These are phyloP conservation scores for Melanogrammus aeglefinus DNA, from an alignment of 2,797 vertebrate genomes.

Conservation along the genomic window DNA sequence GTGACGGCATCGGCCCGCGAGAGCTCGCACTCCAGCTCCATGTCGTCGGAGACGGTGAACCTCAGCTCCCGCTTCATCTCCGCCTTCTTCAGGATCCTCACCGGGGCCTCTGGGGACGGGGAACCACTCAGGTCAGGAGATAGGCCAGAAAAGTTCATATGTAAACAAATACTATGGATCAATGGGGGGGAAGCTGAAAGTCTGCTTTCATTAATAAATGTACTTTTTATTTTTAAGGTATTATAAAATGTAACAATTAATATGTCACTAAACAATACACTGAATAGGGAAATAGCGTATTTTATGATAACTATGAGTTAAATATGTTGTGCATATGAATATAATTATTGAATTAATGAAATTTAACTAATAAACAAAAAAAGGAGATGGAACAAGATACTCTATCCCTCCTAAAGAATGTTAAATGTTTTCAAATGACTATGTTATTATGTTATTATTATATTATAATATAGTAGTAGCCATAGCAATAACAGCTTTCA, in stretches of 20 bases:
- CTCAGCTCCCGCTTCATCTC: conserved; percentile 60
- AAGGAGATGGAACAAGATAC: too few species aligned
- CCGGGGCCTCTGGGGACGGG: conserved; percentile 71
- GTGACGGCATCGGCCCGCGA: conserved; percentile 73
- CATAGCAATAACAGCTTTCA: background rate
- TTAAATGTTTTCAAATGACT: background rate
- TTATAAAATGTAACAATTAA: background rate
- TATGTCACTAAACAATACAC: too few species aligned
- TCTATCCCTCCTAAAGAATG: background rate
- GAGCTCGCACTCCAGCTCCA: conserved; percentile 85
- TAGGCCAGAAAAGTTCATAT: background rate
- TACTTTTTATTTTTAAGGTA: background rate
- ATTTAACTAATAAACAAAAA: background rate
- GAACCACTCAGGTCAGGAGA: conserved; percentile 6
- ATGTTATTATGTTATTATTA: too few species aligned
- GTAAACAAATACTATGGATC: background rate
- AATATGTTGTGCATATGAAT: background rate
- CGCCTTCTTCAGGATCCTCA: conserved; percentile 77
- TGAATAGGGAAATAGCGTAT: background rate
- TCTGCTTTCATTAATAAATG: background rate
- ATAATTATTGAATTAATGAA: background rate
- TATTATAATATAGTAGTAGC: background rate
- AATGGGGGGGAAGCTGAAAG: background rate
- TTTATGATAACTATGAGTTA: background rate
- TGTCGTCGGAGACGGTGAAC: conserved; percentile 77